Conservation (phyloP, 2,797 vertebrate genomes). For the Sternarchorhynchus goeldii region DNA sequence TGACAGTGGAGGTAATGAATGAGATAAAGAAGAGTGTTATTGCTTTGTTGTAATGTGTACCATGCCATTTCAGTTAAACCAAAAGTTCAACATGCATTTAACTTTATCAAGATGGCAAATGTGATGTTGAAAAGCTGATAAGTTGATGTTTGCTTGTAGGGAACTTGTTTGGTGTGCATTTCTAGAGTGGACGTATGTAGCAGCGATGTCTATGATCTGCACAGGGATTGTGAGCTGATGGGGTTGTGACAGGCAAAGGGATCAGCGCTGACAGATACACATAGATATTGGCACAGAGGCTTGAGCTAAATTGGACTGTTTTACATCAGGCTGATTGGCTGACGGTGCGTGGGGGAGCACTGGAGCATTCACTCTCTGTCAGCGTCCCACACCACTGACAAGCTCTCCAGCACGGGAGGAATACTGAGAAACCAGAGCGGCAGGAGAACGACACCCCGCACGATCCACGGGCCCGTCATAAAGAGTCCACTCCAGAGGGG, state of each 20-base stretch:
- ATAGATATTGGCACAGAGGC: slow-evolving; percentile 51
- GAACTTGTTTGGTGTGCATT: slow-evolving; percentile 3
- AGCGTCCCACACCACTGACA: slow-evolving; percentile 52
- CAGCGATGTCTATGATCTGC: neutral
- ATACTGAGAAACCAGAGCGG: slow-evolving; percentile 35
- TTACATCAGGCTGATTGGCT: slow-evolving; percentile 59
- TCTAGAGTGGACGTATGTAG: neutral
- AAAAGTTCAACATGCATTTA: neutral
- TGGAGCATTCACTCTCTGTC: slow-evolving; percentile 54
- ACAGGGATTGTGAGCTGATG: slow-evolving; percentile 17
- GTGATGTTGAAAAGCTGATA: neutral
- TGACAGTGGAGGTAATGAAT: neutral
- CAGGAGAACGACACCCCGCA: slow-evolving; percentile 18
- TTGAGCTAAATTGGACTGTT: slow-evolving; percentile 59
- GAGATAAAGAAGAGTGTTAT: neutral
- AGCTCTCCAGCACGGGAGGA: slow-evolving; percentile 34
- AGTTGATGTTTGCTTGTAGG: neutral
- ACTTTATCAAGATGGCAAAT: neutral
- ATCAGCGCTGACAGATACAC: slow-evolving; percentile 59
- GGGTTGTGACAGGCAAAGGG: slow-evolving; percentile 37
- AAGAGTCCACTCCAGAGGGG: neutral
- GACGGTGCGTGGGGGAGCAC: slow-evolving; percentile 50
- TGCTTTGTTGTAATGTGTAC: neutral
- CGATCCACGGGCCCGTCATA: slow-evolving; percentile 14
- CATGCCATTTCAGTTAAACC: neutral